Percentiles rank a stretch among this genome's conserved stretches.
Evolutionary conservation across 2,888 invertebrate genomes (phyloP).

Genomic region (Aquatica leii): DNA sequence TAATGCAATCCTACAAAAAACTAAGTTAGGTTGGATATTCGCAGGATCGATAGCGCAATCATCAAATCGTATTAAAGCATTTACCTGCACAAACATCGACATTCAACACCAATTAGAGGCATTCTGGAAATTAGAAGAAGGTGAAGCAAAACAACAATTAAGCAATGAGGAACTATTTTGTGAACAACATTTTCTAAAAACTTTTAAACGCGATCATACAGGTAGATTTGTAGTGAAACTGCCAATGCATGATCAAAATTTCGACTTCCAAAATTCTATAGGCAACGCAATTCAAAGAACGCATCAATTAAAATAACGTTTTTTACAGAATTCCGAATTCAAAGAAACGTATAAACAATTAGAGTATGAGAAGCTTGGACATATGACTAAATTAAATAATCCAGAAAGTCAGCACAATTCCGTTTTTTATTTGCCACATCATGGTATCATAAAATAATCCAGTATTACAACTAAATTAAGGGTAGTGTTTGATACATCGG

Average conservation of each 20-base stretch:
- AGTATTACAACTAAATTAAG: neutral
- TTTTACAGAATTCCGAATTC: neutral
- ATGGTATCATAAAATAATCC: neutral
- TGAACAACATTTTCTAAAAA: neutral
- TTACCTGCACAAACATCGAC: too few relatives aligned
- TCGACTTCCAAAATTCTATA: neutral
- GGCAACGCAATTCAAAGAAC: neutral
- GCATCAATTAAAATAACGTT: neutral
- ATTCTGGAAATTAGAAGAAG: too few relatives aligned
- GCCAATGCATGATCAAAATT: neutral
- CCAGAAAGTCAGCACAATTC: neutral
- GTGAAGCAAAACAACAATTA: too few relatives aligned
- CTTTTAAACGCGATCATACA: neutral
- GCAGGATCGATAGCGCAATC: too few relatives aligned
- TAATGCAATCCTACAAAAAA: too few relatives aligned
- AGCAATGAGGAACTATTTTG: neutral
- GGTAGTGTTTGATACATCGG: neutral
- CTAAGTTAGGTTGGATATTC: too few relatives aligned
- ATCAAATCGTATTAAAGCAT: too few relatives aligned
- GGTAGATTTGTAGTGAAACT: neutral
- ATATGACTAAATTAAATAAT: neutral
- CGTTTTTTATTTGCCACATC: neutral
- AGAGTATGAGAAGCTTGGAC: neutral
- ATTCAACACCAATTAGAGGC: too few relatives aligned
- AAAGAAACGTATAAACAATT: neutral